Percentiles rank a stretch among this genome's conserved stretches.
Evolutionary conservation across 2,888 invertebrate species (phyloP).

Genomic region (Cheilosia pagana): DNA sequence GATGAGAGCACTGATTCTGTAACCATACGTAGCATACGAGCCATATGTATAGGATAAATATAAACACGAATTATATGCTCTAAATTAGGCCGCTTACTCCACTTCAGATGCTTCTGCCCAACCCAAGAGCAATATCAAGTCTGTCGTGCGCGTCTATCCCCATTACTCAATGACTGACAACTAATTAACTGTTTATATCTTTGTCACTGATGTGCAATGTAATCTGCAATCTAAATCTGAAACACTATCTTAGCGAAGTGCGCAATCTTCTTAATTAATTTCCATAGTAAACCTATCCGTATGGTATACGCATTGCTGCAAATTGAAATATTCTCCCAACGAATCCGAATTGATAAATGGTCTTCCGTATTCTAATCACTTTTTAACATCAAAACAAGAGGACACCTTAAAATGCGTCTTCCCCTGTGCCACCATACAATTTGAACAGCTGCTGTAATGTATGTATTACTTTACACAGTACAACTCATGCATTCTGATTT

Average conservation of each 20-base stretch:
- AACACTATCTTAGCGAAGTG: neutral
- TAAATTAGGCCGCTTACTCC: too few species aligned
- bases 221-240: neutral
- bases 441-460: slow-evolving; percentile 32
- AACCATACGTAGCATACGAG: too few species aligned
- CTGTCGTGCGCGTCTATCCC: neutral
- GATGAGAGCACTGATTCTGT: too few species aligned
- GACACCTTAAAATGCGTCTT: slow-evolving; percentile 35
- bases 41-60: too few species aligned
- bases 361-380: slow-evolving; percentile 39
- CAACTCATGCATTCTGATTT: slow-evolving; percentile 35
- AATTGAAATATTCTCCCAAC: neutral
- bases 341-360: slow-evolving; percentile 10
- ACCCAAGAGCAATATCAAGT: neutral
- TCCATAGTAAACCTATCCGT: neutral
- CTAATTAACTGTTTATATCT: neutral
- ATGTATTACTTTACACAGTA: slow-evolving; percentile 22
- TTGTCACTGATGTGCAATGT: neutral
- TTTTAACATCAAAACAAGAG: slow-evolving; percentile 30
- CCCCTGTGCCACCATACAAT: slow-evolving; percentile 8
- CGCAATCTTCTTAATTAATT: neutral
- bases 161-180: neutral
- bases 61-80: too few species aligned
- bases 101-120: too few species aligned
- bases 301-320: neutral